Evolutionary conservation across 2,113 vertebrate species (phyloP), one percentile per base, ranked within the genome.

Genomic region (Cathartes aura): DNA sequence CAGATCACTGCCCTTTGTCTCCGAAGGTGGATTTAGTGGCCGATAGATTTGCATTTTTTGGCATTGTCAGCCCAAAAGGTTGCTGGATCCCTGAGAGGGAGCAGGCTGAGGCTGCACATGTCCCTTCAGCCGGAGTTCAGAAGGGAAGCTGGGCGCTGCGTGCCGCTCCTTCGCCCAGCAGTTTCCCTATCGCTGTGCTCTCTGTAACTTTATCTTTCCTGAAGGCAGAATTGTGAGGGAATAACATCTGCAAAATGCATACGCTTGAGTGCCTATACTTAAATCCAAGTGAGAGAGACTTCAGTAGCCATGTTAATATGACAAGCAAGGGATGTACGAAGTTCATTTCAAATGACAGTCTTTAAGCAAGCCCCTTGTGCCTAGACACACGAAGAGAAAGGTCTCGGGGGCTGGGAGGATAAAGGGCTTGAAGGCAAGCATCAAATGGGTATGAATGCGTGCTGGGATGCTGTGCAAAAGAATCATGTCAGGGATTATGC

Each of bases 151-250:
- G 68, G 52, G 68, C 0, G 0, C 75, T 76, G 58, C 2, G 9
- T 73, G 50, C 62, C 0, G 23, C 72, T 84, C 58, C 71, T 79
- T 50, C 10, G 1, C 84, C 62, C 17, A 2, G n/a, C 30, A 29
- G 15, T 40, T 80, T 90, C 34, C 62, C 20, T 47, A 0, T 5
- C 43, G 34, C 81, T 66, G 29, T 38, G 62, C 47, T 93, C 47
- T 82, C 93, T 30, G 23, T 48, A 96, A 96, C 87, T 97, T 97
- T 71, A 36, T 73, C 40, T 88, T 76, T 72, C 73, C 82, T 20
- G 36, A 81, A 89, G 48, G 87, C 85, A 95, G 72, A 26, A 71
- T 60, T 43, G 18, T 27, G 2, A 50, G 84, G 62, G 88, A 86
- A 90, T 71, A 84, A 63, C 62, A n/a, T 71, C 80, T 67, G 70